These are phyloP conservation scores for Holocentrus rufus DNA, from an alignment of 2,797 vertebrate genomes.

Conservation along the genomic window DNA sequence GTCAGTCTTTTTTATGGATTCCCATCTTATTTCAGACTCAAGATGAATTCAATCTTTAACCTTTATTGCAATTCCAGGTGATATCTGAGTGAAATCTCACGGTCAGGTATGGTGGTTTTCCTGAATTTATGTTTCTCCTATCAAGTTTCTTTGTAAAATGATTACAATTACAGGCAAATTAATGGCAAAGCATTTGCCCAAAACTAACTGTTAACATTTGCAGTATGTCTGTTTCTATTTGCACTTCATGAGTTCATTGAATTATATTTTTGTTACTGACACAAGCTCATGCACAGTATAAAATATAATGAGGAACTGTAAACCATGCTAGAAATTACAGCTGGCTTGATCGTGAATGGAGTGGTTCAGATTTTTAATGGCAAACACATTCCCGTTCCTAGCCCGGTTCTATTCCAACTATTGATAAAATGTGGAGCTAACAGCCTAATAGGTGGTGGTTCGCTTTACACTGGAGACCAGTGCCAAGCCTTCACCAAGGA, in stretches of 20 bases:
- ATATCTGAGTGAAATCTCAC: not conserved
- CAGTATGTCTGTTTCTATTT: conserved; percentile 25
- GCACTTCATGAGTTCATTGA: conserved; percentile 6
- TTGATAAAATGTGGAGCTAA: conserved; percentile 57
- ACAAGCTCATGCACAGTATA: conserved; percentile 21
- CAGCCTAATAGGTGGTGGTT: conserved; percentile 54
- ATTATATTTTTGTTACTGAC: conserved; percentile 32
- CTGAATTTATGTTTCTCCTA: not conserved
- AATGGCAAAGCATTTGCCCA: not conserved
- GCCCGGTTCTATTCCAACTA: conserved; percentile 61
- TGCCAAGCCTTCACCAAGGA: conserved; percentile 55
- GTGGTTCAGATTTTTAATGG: conserved; percentile 56
- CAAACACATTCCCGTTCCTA: conserved; percentile 46
- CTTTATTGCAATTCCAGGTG: not conserved
- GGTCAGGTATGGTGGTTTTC: not conserved
- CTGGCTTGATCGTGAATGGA: conserved; percentile 37
- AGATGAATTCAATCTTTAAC: not conserved
- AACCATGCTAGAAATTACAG: conserved; percentile 36
- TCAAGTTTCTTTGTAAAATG: not conserved
- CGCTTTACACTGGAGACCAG: conserved; percentile 39
- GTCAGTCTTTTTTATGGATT: not conserved
- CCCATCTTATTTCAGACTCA: not conserved
- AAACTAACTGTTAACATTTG: conserved; percentile 28
- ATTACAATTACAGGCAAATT: conserved; percentile 11
- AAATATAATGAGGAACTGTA: conserved; percentile 53